These are phyloP conservation scores for Pandemis cinnamomeana DNA, from an alignment of 2,888 invertebrate species.

Conservation along the genomic window DNA sequence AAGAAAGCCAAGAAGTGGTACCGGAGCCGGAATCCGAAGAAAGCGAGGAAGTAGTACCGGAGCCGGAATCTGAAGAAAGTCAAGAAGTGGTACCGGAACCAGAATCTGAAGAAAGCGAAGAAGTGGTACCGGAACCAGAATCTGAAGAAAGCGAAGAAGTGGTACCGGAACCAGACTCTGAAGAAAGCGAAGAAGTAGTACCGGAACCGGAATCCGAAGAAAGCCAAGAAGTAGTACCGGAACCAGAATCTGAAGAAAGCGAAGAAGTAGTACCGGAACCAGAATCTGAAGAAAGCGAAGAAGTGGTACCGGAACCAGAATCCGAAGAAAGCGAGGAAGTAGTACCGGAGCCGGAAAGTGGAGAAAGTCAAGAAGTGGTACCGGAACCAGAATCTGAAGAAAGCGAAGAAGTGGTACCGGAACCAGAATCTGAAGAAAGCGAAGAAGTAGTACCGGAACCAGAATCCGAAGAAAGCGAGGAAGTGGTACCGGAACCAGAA, in stretches of 20 bases:
- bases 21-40: neutral
- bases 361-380: neutral
- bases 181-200: neutral
- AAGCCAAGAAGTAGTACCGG: neutral
- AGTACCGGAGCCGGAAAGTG: neutral
- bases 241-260: neutral
- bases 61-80: neutral
- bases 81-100: neutral
- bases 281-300: neutral
- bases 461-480: neutral
- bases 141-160: neutral
- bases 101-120: neutral
- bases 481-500: neutral
- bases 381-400: neutral
- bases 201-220: neutral
- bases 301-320: neutral
- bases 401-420: no score
- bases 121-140: neutral
- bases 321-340: neutral
- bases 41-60: neutral
- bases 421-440: neutral
- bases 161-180: neutral
- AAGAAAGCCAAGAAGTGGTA: neutral
- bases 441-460: no score
- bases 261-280: conserved; percentile 10